These are phyloP conservation scores for Isurus oxyrinchus DNA, from an alignment of 2,113 vertebrate genomes.

Conservation along the genomic window DNA sequence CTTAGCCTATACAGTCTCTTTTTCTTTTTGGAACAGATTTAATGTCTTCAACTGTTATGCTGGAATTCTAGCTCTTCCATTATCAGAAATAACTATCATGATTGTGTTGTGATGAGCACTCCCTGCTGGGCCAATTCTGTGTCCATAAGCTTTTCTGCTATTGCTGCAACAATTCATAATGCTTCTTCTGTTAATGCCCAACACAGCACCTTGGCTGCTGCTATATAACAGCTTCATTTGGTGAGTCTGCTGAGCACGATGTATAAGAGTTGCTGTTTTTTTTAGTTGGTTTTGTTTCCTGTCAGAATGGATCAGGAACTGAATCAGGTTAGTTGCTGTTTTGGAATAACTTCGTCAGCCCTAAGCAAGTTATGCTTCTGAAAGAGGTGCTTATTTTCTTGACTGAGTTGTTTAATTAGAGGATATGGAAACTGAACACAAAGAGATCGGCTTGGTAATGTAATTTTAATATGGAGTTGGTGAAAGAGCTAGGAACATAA, in stretches of 20 bases:
- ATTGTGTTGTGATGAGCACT: neutral
- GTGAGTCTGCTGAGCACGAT: neutral
- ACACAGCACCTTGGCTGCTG: neutral
- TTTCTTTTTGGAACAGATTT: neutral
- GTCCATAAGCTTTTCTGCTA: neutral
- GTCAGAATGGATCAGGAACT: neutral
- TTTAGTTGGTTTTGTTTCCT: neutral
- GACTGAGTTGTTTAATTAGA: neutral
- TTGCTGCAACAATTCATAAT: neutral
- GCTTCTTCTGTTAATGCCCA: neutral
- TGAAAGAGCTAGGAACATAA: neutral
- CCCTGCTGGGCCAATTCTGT: neutral
- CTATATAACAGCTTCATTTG: neutral
- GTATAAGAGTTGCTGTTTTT: neutral
- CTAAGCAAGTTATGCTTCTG: neutral
- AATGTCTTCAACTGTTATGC: neutral
- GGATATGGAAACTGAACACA: neutral
- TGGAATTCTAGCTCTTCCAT: neutral
- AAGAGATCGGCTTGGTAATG: neutral
- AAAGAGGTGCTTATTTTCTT: neutral
- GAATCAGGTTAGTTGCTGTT: neutral
- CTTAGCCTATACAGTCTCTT: neutral
- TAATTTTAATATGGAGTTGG: neutral
- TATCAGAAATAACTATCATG: neutral
- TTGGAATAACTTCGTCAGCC: neutral